Evolutionary conservation across 2,113 vertebrate species (phyloP), one percentile per base, ranked within the genome.

Genomic region (Microcebus murinus): DNA sequence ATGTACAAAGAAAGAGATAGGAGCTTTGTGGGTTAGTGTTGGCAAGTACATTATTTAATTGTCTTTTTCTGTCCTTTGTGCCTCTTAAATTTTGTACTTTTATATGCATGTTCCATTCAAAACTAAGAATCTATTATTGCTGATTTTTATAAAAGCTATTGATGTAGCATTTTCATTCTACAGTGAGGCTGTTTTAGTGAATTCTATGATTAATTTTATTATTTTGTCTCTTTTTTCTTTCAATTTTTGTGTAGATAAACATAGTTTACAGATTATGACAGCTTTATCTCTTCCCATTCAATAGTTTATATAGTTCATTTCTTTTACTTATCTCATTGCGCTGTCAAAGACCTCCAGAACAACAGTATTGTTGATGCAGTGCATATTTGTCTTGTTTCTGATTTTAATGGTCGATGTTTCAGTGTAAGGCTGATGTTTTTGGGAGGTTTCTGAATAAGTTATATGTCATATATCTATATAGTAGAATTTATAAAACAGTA

Each of bases 261-360:
- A 34, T 31, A 15, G 63, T 65, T 34, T 90, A 90, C 39, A 96
- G 91, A 91, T 97, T 91, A 85, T 85, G 63, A 48, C 85, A 52
- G 18, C 70, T 96, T 96, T 81, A 90, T 94, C 94, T 88, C 50
- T 95, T 85, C 23, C 15, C 94, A 61, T 65, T 86, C 94, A 67
- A 15, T 87, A 84, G 71, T 95, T 95, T 83, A 74, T 92, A 92
- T 92, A 92, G 45, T 55, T 94, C 55, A 81, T 96, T 95, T 70
- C 34, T 82, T 90, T 95, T 71, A 76, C 45, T 96, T 93, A 85
- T 95, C 91, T 92, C 67, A 84, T 80, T 90, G 70, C 15, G 39
- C 68, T 92, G 93, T 84, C 89, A 77, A 74, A 57, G 36, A 55
- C 65, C 65, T 84, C n/a, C 36, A 65, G 73, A 68, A 74, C 31